A percentile compares a stretch with the other conserved stretches of the same genome.
Evolutionary conservation across 53 echinoderm and acorn worm genomes (phyloP).

Genomic region (Apostichopus leukothele): DNA sequence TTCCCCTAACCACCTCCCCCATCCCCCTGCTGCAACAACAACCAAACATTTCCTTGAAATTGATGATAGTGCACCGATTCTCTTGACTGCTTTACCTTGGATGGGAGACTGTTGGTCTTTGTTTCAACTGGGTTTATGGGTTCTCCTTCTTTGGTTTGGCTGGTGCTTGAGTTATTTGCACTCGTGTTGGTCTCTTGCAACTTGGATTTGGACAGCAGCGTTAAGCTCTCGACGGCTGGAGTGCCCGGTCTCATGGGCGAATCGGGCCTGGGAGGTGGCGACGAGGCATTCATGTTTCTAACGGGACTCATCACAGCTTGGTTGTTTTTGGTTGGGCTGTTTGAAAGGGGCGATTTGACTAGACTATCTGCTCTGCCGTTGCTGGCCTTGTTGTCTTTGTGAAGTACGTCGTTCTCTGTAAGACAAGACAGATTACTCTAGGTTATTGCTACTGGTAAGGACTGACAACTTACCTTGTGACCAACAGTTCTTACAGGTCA

Average conservation of each 20-base stretch:
- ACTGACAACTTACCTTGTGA: background rate
- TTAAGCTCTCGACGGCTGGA: conserved; percentile 17
- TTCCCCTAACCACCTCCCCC: no score
- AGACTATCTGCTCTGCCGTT: conserved; percentile 62
- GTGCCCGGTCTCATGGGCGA: conserved; percentile 55
- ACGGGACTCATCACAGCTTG: conserved; percentile 26
- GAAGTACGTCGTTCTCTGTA: conserved; percentile 64
- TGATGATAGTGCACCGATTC: no score
- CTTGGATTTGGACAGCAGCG: conserved; percentile 25
- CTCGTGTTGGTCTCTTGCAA: conserved; percentile 44
- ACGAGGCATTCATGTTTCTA: background rate
- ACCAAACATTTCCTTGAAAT: no score
- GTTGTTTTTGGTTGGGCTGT: conserved; percentile 48
- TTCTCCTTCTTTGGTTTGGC: conserved; percentile 46
- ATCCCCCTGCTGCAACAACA: no score
- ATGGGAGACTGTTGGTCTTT: conserved; percentile 61
- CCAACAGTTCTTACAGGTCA: background rate
- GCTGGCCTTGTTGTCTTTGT: conserved; percentile 55
- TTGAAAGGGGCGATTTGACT: conserved; percentile 36
- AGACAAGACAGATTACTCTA: conserved; percentile 3
- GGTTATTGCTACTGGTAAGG: background rate
- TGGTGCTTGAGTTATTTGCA: conserved; percentile 47
- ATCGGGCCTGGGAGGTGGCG: conserved; percentile 42
- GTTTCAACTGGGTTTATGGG: conserved; percentile 56
- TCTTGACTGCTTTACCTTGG: conserved; percentile 51